Percentiles rank a stretch among this genome's conserved stretches.
Evolutionary conservation across 2,888 invertebrate species (phyloP).

Genomic region (Leucoma salicis): DNA sequence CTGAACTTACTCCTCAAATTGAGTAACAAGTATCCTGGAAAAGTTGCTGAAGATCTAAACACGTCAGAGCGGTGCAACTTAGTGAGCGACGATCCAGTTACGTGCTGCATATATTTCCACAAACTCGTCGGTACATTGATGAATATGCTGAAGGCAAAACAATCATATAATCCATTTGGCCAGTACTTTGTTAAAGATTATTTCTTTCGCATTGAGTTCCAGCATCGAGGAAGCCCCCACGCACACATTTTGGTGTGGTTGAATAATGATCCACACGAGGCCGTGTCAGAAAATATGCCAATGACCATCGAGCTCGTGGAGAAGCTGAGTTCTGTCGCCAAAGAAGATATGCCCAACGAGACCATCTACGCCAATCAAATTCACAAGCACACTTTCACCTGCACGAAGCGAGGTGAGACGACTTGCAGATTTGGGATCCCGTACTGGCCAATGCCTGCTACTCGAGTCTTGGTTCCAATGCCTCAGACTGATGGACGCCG

Average conservation of each 20-base stretch:
- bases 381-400: slow-evolving; percentile 29
- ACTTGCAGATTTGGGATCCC: slow-evolving; percentile 42
- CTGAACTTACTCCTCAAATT: slow-evolving; percentile 45
- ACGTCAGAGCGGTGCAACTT: slow-evolving; percentile 10
- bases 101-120: slow-evolving; percentile 41
- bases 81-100: slow-evolving; percentile 41
- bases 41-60: slow-evolving; percentile 18
- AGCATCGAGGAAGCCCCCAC: slow-evolving; percentile 52
- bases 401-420: slow-evolving; percentile 39
- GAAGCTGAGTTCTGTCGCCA: slow-evolving; percentile 37
- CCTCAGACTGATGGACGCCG: slow-evolving; percentile 39
- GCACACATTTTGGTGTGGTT: slow-evolving; percentile 58
- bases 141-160: slow-evolving; percentile 34
- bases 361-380: slow-evolving; percentile 41
- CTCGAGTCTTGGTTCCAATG: slow-evolving; percentile 41
- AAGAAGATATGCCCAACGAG: slow-evolving; percentile 33
- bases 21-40: slow-evolving; percentile 25
- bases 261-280: slow-evolving; percentile 42
- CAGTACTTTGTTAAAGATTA: slow-evolving; percentile 35
- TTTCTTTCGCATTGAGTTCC: slow-evolving; percentile 52
- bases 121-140: slow-evolving; percentile 41
- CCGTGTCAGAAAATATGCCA: slow-evolving; percentile 42
- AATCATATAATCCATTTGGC: slow-evolving; percentile 38
- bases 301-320: slow-evolving; percentile 42
- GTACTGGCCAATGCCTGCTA: slow-evolving; percentile 40